phyloP scores from a whole-genome alignment of 2,888 invertebrate genomes.

The Apoda limacodes region DNA sequence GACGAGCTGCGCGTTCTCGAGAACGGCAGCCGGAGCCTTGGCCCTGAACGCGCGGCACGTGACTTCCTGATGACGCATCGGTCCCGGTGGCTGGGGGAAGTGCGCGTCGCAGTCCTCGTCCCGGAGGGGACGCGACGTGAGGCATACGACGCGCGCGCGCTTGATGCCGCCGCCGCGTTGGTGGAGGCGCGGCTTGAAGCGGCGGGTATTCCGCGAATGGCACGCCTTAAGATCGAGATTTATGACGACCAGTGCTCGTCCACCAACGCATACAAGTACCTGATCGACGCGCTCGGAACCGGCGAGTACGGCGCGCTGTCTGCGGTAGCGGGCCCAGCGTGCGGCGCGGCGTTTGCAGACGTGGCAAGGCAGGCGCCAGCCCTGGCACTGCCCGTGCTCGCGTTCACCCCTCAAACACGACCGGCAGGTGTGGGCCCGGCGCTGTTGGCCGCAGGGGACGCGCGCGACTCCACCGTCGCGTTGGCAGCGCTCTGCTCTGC shows the following conservation, averaged over 20 bases:
- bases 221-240: conserved; percentile 36
- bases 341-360: conserved; percentile 43
- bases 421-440: conserved; percentile 19
- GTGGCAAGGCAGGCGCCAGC: conserved; percentile 39
- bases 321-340: conserved; percentile 47
- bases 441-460: conserved; percentile 31
- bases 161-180: conserved; percentile 38
- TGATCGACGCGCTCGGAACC: conserved; percentile 39
- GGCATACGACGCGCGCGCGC: conserved; percentile 28
- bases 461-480: conserved; percentile 29
- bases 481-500: conserved; percentile 25
- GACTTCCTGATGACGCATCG: conserved; percentile 22
- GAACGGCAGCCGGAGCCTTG: conserved; percentile 18
- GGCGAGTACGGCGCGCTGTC: conserved; percentile 42
- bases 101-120: conserved; percentile 35
- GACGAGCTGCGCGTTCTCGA: conserved; percentile 27
- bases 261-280: conserved; percentile 37
- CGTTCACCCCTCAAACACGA: conserved; percentile 40
- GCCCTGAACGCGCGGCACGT: conserved; percentile 24
- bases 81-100: conserved; percentile 25
- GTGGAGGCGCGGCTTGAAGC: conserved; percentile 32
- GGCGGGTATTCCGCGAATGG: conserved; percentile 5
- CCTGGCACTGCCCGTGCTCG: conserved; percentile 41
- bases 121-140: conserved; percentile 27
- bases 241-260: conserved; percentile 45